Evolutionary conservation across 1,140 invertebrate genomes (phyloP).

Genomic region (Maniola jurtina): DNA sequence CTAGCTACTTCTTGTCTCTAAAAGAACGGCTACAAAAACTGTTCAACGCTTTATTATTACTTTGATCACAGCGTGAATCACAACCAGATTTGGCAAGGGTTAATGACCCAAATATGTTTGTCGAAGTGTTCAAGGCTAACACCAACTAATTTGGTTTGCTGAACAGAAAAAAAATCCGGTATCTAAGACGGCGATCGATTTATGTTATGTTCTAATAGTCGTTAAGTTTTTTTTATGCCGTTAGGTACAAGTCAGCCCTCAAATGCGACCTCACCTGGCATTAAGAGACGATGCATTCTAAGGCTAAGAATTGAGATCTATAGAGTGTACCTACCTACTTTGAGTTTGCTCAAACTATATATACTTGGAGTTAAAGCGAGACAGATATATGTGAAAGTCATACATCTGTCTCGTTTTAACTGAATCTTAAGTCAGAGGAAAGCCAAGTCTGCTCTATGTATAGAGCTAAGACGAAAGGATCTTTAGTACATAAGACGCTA

Average conservation of each 20-base stretch:
- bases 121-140: constrained; percentile 72
- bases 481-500: neutral
- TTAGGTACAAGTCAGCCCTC: too few relatives aligned
- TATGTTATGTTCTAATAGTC: constrained; percentile 43
- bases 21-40: constrained; percentile 71
- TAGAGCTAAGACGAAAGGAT: neutral
- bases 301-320: too few relatives aligned
- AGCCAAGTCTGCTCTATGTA: too few relatives aligned
- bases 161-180: constrained; percentile 60
- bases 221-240: neutral
- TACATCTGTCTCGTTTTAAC: too few relatives aligned
- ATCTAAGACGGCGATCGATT: constrained; percentile 52
- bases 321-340: too few relatives aligned
- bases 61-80: constrained; percentile 74
- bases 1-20: constrained; percentile 45
- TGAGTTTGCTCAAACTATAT: too few relatives aligned
- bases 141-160: constrained; percentile 62
- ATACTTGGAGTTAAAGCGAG: too few relatives aligned
- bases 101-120: constrained; percentile 76
- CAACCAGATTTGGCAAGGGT: constrained; percentile 75
- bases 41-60: constrained; percentile 72
- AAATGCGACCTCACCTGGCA: too few relatives aligned
- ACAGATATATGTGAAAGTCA: too few relatives aligned
- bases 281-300: too few relatives aligned
- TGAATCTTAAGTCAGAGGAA: too few relatives aligned